Evolutionary conservation across 2,797 vertebrate genomes (phyloP).

Genomic region (Cygnus olor): DNA sequence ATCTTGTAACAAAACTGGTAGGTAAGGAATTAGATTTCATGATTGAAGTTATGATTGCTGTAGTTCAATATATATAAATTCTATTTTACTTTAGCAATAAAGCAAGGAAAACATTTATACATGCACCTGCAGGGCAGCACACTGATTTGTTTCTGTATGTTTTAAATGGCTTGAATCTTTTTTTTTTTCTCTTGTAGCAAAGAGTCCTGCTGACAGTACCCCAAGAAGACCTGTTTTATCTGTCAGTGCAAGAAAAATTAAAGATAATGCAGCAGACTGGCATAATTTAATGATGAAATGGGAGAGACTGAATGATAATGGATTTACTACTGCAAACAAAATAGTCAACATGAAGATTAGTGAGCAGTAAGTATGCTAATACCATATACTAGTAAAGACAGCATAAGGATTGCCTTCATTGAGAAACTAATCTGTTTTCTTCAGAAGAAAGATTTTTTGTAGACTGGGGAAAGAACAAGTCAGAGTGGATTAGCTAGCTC

Average conservation of each 20-base stretch:
- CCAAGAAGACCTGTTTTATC: conserved; percentile 83
- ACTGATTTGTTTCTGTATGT: neutral
- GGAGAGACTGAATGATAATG: conserved; percentile 86
- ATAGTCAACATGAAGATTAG: conserved; percentile 85
- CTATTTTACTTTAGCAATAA: neutral
- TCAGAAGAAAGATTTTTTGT: neutral
- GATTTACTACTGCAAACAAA: conserved; percentile 79
- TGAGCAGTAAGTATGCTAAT: conserved; percentile 77
- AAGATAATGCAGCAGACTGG: conserved; percentile 94
- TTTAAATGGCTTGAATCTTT: neutral
- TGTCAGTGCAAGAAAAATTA: conserved; percentile 90
- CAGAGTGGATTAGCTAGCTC: neutral
- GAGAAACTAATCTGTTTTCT: neutral
- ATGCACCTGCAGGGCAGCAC: neutral
- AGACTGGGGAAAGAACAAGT: neutral
- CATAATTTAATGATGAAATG: conserved; percentile 92
- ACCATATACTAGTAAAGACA: neutral
- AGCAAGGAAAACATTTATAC: neutral
- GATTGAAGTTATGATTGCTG: neutral
- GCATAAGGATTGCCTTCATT: neutral
- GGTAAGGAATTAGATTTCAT: neutral
- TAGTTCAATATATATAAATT: neutral
- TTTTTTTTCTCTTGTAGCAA: conserved; percentile 39
- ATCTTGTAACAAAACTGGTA: neutral
- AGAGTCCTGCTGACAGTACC: conserved; percentile 35